These are phyloP conservation scores for Notospermus geniculatus DNA, from an alignment of 1,140 invertebrate genomes.

Conservation along the genomic window DNA sequence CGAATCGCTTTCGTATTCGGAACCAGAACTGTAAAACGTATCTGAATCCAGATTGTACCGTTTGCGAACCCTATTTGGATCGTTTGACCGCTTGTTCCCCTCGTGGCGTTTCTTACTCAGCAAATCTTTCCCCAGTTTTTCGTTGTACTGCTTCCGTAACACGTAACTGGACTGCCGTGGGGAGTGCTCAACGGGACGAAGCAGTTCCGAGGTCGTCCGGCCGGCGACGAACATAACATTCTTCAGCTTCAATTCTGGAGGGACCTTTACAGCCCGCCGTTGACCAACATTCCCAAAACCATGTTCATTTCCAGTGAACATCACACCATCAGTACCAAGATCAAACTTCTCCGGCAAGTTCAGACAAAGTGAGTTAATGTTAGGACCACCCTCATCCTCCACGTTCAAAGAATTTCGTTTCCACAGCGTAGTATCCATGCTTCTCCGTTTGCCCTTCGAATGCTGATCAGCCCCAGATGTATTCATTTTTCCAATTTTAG, in stretches of 20 bases:
- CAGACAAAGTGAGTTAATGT: neutral
- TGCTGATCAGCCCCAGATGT: too few relatives aligned
- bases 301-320: too few relatives aligned
- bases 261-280: neutral
- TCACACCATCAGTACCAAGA: too few relatives aligned
- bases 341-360: neutral
- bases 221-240: conserved; percentile 7
- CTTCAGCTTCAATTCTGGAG: neutral
- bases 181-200: neutral
- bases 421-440: neutral
- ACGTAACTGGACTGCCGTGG: conserved; percentile 3
- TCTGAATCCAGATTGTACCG: neutral
- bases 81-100: neutral
- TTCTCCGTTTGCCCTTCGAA: too few relatives aligned
- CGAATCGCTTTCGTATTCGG: neutral
- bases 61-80: neutral
- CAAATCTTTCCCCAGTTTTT: neutral
- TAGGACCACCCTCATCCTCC: neutral
- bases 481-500: too few relatives aligned
- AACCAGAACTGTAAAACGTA: conserved; percentile 10
- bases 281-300: neutral
- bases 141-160: neutral
- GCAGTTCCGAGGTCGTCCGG: neutral
- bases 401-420: neutral
- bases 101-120: neutral